Evolutionary conservation across 37 sponge, comb jelly and placozoan species (phyloP).

Genomic region (Halisarca cf. caerulea): DNA sequence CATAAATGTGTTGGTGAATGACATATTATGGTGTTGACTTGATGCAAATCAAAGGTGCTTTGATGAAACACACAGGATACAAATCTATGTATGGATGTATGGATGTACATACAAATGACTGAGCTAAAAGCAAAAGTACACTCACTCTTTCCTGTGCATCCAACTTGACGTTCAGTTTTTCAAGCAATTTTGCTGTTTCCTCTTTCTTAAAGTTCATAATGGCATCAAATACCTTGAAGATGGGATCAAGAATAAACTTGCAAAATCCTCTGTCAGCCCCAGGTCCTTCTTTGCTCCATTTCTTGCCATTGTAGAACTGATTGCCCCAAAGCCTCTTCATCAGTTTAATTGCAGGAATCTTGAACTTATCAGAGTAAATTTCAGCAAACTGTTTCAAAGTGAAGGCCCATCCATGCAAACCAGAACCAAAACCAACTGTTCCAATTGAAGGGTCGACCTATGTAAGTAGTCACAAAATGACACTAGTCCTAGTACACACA

Average conservation of each 20-base stretch:
- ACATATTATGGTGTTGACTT: too few species aligned
- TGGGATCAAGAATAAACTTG: conserved; percentile 97
- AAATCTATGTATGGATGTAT: too few species aligned
- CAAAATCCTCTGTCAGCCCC: conserved; percentile 94
- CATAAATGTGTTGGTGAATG: too few species aligned
- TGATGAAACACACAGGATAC: too few species aligned
- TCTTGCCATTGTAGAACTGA: conserved; percentile 85
- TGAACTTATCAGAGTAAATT: conserved; percentile 95
- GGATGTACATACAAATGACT: too few species aligned
- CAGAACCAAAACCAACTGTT: conserved; percentile 99
- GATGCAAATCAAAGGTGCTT: too few species aligned
- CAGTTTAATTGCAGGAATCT: conserved; percentile 89
- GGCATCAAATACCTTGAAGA: conserved; percentile 96
- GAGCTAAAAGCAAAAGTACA: not conserved
- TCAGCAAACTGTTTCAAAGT: conserved; percentile 99
- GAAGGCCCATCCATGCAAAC: conserved; percentile 99
- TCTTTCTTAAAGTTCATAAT: conserved; percentile 95
- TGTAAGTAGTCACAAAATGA: not conserved
- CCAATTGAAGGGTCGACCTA: conserved; percentile 87
- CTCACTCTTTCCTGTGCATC: conserved; percentile 73
- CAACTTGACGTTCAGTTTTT: conserved; percentile 86
- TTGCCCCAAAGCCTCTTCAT: conserved; percentile 99
- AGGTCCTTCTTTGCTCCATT: conserved; percentile 89
- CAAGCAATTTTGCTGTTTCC: conserved; percentile 77
- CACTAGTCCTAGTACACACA: too few species aligned